Evolutionary conservation across 2,797 vertebrate genomes (phyloP).

Genomic region (Amblyraja radiata): DNA sequence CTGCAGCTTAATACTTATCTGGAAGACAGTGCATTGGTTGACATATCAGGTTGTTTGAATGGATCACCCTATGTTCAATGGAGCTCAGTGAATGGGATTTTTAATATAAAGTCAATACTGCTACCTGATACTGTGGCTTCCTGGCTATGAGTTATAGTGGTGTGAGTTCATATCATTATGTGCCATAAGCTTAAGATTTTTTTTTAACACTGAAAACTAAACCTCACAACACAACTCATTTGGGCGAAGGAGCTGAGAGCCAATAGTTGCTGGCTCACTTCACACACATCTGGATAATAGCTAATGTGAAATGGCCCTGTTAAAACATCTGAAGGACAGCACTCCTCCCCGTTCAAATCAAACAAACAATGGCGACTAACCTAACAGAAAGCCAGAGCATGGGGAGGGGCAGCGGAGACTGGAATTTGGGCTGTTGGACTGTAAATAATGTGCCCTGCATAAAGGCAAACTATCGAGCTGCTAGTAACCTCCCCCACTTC

Average conservation of each 20-base stretch:
- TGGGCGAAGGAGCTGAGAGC: background rate
- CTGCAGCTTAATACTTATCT: background rate
- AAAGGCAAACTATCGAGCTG: background rate
- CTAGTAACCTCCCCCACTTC: background rate
- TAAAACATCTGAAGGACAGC: conserved; percentile 4
- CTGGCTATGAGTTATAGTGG: background rate
- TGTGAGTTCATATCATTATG: background rate
- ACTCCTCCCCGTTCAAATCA: background rate
- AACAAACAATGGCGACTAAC: background rate
- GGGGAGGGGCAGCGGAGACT: background rate
- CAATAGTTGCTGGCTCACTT: background rate
- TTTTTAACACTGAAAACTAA: background rate
- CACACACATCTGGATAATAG: background rate
- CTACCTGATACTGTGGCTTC: too few species aligned
- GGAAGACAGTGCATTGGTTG: background rate
- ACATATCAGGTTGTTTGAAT: background rate
- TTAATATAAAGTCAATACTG: background rate
- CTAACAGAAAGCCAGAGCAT: background rate
- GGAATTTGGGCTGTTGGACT: background rate
- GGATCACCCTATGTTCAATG: background rate
- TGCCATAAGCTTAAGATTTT: background rate
- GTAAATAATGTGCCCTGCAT: background rate
- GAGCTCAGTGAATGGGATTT: background rate
- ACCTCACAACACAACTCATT: background rate
- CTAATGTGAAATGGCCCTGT: background rate